Percentiles rank a stretch among this genome's conserved stretches.
Conservation (phyloP, 2,888 invertebrate species). For the Beris chalybata region DNA sequence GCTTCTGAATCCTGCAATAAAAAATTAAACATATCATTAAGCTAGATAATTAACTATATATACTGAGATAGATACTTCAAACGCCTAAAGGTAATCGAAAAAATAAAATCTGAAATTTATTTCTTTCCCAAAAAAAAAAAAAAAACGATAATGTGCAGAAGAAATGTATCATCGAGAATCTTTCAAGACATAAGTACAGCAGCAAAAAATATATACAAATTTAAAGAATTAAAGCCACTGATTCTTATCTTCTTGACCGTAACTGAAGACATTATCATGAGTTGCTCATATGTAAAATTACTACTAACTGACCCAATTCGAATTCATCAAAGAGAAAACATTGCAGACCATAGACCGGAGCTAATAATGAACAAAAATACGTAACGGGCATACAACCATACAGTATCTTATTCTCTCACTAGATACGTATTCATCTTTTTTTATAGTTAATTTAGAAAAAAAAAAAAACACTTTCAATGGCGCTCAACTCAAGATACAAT, state of each 20-base stretch:
- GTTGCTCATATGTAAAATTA: constrained; percentile 25
- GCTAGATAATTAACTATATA: neutral
- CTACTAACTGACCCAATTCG: constrained; percentile 26
- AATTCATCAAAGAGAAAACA: constrained; percentile 1
- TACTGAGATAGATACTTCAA: constrained; percentile 32
- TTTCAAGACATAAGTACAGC: too few relatives aligned
- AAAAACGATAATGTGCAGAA: too few relatives aligned
- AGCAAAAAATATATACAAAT: too few relatives aligned
- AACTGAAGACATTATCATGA: constrained; percentile 19
- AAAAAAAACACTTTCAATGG: too few relatives aligned
- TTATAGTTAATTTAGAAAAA: too few relatives aligned
- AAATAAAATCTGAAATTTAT: too few relatives aligned
- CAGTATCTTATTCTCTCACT: too few relatives aligned
- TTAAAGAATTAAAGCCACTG: constrained; percentile 16
- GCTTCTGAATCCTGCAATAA: constrained; percentile 65
- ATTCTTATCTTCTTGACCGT: constrained; percentile 29
- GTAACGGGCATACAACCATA: neutral
- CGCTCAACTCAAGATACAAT: too few relatives aligned
- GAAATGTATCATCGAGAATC: too few relatives aligned
- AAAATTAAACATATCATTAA: constrained; percentile 8
- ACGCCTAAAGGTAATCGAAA: too few relatives aligned
- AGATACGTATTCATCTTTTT: too few relatives aligned
- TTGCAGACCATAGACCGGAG: constrained; percentile 19
- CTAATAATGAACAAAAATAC: constrained; percentile 8
- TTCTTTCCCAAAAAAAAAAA: too few relatives aligned